Evolutionary conservation across 2,113 vertebrate species (phyloP), one percentile per base, ranked within the genome.

Genomic region (Phaethornis superciliosus): DNA sequence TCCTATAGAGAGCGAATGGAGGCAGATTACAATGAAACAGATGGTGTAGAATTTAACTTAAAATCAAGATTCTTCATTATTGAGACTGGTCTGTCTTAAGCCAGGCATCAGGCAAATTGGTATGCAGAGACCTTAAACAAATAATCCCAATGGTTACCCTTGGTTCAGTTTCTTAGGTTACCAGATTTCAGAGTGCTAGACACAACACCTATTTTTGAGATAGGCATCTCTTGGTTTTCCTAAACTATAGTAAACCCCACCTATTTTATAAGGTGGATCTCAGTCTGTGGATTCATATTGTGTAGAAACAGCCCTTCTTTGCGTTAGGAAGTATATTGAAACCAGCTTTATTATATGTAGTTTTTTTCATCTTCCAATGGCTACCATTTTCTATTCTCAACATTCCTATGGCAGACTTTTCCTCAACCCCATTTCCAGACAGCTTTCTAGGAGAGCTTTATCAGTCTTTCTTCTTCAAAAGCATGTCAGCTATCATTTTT

Each of bases 1-100:
- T 9, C 10, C 40, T 13, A 47, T 70, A 60, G 44, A 84, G 74
- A 84, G 32, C 42, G 69, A 89, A 51, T 47, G 44, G 62, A 89
- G 82, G 76, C 3, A 1, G 58, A 85, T 82, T 92, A 60, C 40
- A 77, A 47, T 62, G 46, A 83, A 88, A 64, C 62, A 88, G 81
- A 76, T 76, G 76, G 59, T 81, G 71, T 26, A n/a, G 59, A 92
- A 65, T 85, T 90, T 85, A 77, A 65, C 71, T 90, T 69, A 68
- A 91, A 95, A 88, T 91, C 65, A 56, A 72, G 88, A 68, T 60
- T 94, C 70, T 85, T 89, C 70, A 37, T 81, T 87, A 69, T 4
- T 14, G 35, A 85, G 46, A 54, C 22, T 2, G 1, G 26, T 85
- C 54, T 88, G 21, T 85, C 80, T 95, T 46, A 69, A 83, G 83